Evolutionary conservation across 2,113 vertebrate genomes (phyloP).

Genomic region (Lepus americanus): DNA sequence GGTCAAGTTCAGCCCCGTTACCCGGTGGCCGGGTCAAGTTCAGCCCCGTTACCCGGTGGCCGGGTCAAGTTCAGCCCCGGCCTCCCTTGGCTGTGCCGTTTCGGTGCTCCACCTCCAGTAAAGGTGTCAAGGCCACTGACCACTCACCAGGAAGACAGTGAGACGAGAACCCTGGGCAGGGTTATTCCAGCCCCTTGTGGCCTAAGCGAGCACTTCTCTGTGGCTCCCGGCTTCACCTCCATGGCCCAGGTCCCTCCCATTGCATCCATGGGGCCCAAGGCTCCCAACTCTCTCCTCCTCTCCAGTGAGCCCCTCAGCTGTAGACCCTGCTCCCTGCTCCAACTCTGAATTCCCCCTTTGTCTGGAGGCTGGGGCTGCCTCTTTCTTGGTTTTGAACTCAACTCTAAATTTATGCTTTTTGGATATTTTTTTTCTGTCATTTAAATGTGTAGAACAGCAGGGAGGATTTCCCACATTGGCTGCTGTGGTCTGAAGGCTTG

Average conservation of each 20-base stretch:
- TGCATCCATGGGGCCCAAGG: not conserved
- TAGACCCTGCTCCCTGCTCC: not conserved
- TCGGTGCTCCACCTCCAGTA: no score
- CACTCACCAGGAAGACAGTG: not conserved
- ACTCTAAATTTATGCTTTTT: not conserved
- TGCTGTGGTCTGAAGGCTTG: not conserved
- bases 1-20: not conserved
- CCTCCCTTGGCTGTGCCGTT: not conserved
- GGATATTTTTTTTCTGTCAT: not conserved
- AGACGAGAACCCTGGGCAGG: not conserved
- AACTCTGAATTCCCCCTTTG: not conserved
- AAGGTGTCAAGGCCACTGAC: not conserved
- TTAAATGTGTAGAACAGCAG: not conserved
- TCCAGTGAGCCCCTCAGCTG: not conserved
- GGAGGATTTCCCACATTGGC: not conserved
- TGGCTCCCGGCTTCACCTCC: not conserved
- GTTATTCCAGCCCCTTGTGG: not conserved
- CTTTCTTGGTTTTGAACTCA: not conserved
- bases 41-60: not conserved
- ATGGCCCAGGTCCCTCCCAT: not conserved
- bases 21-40: accelerated
- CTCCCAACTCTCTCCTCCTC: not conserved
- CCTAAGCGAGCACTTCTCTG: no score
- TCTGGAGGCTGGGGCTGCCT: not conserved
- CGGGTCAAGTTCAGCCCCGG: not conserved